phyloP scores from a whole-genome alignment of 1,140 invertebrate genomes.

The Drosophila pandora region DNA sequence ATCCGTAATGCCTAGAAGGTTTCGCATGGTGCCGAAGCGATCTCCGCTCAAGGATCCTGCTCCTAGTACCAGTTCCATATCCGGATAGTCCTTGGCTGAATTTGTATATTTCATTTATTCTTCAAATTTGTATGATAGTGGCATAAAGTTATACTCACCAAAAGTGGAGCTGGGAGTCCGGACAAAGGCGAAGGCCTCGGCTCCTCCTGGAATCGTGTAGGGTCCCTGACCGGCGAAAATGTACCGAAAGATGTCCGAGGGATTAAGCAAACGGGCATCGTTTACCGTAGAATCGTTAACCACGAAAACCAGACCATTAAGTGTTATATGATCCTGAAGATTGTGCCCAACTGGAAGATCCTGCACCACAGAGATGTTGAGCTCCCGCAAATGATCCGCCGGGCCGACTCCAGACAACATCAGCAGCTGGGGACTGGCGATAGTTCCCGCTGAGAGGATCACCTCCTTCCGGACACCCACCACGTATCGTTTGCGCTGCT shows the following conservation, averaged over 20 bases:
- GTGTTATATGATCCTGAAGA: conserved; percentile 91
- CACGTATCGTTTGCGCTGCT: conserved; percentile 85
- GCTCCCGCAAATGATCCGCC: conserved; percentile 86
- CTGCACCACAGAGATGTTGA: conserved; percentile 85
- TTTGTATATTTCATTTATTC: no score
- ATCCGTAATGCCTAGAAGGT: conserved; percentile 87
- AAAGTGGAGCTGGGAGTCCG: conserved; percentile 85
- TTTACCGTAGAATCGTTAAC: conserved; percentile 87
- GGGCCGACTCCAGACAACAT: conserved; percentile 93
- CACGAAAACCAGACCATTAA: conserved; percentile 88
- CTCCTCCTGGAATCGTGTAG: conserved; percentile 89
- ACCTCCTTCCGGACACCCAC: conserved; percentile 91
- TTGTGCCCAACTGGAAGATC: conserved; percentile 92
- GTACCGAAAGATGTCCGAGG: conserved; percentile 86
- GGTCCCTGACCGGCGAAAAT: conserved; percentile 86
- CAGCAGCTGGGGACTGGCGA: conserved; percentile 92
- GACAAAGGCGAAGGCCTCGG: conserved; percentile 89
- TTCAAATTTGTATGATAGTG: not conserved
- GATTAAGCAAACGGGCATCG: conserved; percentile 82
- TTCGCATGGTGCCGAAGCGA: conserved; percentile 87
- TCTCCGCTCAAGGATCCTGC: conserved; percentile 89
- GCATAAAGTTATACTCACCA: conserved; percentile 34
- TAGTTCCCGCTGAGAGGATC: conserved; percentile 89
- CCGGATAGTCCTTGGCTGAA: conserved; percentile 85
- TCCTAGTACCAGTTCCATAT: conserved; percentile 91